Base-by-base conservation (phyloP, 1,140 invertebrate genomes). In the Drosophila chauvacae region DNA sequence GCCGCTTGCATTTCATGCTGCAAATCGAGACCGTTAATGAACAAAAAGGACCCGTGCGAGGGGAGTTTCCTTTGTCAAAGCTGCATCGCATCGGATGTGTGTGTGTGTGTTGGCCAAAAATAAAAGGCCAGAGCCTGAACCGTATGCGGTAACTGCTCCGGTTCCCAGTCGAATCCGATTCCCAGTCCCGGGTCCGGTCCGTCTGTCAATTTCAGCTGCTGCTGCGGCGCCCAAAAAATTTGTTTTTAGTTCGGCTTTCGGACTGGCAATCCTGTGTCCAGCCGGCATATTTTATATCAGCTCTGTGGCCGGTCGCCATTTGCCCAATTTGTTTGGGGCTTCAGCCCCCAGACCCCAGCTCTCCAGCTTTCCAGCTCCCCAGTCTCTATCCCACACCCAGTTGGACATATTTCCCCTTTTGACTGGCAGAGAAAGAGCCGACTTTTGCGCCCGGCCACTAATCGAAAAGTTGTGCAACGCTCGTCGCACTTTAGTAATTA, bases 151-250 rank as follows among this genome's bases (percentile, higher is more conserved):
- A 58, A 65, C 33, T 37, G 62, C 33, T 55, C 47, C 33, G 59
- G 41, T 51, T 62, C 44, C 70, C 16, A 28, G 20, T 48, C 35
- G 33, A 56, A 56, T 56, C 53, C 35, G 37, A 39, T 26, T 42
- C 30, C 30, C 47, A 44, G n/a, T 39, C 53, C 30, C 9, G 41
- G 35, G 37, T 41, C 30, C 58, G 18, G 33, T 14, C 35, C 35
- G 79, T 48, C 83, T 86, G 83, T 83, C 83, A 88, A 88, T 88
- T 88, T 77, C 83, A 86, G 84, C 76, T 82, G 75, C 70, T 65
- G 73, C 60, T 79, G 45, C 56, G 48, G 80, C 58, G 44, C 42
- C 48, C 47, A 20, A 62, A 42, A 86, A 86, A 86, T 87, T 80
- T 80, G 76, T 87, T 87, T 86, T 86, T 70, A 70, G 76, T 88